phyloP scores from a whole-genome alignment of 2,113 vertebrate genomes.

The Orthochromis indermauri region DNA sequence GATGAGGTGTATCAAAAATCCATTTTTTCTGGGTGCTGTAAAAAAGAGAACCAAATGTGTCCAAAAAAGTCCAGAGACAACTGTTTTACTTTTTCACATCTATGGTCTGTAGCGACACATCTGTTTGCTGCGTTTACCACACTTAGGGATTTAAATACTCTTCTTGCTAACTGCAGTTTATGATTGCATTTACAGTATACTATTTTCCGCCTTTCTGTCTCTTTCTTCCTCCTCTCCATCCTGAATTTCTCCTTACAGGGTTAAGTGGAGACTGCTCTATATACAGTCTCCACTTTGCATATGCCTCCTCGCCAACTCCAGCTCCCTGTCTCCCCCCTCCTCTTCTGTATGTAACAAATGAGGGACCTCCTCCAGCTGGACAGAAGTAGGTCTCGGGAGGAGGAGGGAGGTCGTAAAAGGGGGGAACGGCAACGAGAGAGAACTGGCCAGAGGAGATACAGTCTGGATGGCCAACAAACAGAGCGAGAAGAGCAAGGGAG shows the following conservation, averaged over 20 bases:
- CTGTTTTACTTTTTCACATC: neutral
- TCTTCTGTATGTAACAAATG: constrained; percentile 55
- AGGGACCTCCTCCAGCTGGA: constrained; percentile 48
- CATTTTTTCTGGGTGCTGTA: neutral
- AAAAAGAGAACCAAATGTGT: neutral
- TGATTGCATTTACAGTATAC: neutral
- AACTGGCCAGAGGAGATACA: constrained; percentile 52
- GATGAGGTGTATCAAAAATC: neutral
- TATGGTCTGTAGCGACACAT: neutral
- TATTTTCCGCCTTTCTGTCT: neutral
- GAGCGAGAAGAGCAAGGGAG: neutral
- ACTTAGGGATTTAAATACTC: neutral
- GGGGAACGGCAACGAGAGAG: constrained; percentile 25
- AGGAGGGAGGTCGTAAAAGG: constrained; percentile 20
- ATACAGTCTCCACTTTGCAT: constrained; percentile 1
- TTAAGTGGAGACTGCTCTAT: too few relatives aligned
- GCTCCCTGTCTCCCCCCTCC: neutral
- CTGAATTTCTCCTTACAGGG: neutral
- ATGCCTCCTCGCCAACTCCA: neutral
- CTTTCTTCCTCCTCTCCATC: neutral
- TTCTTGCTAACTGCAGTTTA: neutral
- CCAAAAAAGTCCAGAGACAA: neutral
- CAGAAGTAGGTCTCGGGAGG: constrained; percentile 64
- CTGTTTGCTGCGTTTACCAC: neutral
- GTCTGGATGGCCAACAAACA: constrained; percentile 27